Percentiles rank a stretch among this genome's conserved stretches.
Conservation (phyloP, 2,888 invertebrate species). For the Harpalus rufipes region DNA sequence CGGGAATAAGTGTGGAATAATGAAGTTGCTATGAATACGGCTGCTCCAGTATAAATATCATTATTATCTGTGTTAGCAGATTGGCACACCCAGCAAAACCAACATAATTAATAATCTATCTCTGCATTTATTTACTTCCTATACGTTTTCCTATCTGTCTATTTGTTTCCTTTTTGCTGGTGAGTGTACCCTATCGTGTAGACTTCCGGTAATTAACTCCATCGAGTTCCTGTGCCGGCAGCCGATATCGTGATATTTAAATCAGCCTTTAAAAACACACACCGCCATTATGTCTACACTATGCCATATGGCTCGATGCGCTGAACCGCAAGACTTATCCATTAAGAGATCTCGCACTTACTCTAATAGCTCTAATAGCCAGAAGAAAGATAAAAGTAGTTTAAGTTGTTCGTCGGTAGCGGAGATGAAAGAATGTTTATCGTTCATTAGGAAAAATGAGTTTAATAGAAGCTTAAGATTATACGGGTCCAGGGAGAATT, state of each 20-base stretch:
- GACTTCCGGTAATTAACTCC: constrained; percentile 61
- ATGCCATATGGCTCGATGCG: not conserved
- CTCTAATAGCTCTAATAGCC: constrained; percentile 48
- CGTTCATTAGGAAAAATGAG: not conserved
- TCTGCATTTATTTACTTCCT: no score
- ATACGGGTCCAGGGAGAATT: no score
- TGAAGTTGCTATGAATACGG: no score
- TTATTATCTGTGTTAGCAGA: no score
- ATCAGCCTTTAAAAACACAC: constrained; percentile 51
- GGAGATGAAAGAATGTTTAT: not conserved
- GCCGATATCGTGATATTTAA: constrained; percentile 62
- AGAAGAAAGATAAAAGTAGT: not conserved
- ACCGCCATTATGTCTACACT: constrained; percentile 43
- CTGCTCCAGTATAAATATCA: no score
- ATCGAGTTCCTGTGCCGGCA: constrained; percentile 57
- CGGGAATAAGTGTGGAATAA: no score
- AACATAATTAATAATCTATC: no score
- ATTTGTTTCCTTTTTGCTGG: constrained; percentile 18
- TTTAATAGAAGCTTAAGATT: no score
- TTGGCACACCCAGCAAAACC: no score
- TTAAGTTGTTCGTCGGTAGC: not conserved
- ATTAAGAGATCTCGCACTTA: constrained; percentile 47
- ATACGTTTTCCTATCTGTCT: not conserved
- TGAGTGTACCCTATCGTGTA: constrained; percentile 56
- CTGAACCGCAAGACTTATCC: not conserved